phyloP scores from a whole-genome alignment of 2,888 invertebrate genomes.

The Rosalia funebris region DNA sequence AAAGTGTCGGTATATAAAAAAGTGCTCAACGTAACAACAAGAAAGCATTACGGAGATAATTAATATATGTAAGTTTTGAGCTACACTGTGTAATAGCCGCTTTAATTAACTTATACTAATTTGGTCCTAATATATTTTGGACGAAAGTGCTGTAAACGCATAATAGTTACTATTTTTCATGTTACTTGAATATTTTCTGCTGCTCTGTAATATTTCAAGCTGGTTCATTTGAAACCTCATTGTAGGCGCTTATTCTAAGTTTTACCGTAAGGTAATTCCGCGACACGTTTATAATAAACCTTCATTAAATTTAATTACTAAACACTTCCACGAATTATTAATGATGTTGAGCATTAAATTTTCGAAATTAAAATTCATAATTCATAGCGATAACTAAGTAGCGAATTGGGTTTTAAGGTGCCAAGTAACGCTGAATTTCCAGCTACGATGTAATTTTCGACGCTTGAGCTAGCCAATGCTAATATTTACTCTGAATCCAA shows the following conservation, averaged over 20 bases:
- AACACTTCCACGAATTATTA: constrained; percentile 34
- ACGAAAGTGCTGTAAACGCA: too few species aligned
- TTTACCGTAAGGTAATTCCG: constrained; percentile 32
- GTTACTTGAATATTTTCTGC: too few species aligned
- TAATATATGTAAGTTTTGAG: too few species aligned
- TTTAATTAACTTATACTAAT: too few species aligned
- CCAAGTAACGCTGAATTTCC: not conserved
- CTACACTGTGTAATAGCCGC: too few species aligned
- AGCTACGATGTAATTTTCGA: not conserved
- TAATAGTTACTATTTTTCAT: too few species aligned
- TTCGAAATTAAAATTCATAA: constrained; percentile 36
- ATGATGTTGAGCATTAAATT: constrained; percentile 31
- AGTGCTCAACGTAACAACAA: too few species aligned
- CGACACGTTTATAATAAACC: constrained; percentile 33
- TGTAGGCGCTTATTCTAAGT: constrained; percentile 20
- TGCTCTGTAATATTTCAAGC: too few species aligned
- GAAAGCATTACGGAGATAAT: too few species aligned
- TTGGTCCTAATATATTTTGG: too few species aligned
- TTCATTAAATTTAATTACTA: constrained; percentile 40
- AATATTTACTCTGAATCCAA: not conserved
- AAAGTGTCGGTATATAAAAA: too few species aligned
- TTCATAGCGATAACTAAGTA: constrained; percentile 8
- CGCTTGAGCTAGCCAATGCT: not conserved
- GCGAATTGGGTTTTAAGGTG: constrained; percentile 7
- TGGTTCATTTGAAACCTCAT: constrained; percentile 31